Evolutionary conservation across 2,888 invertebrate species (phyloP).

Genomic region (Galeruca laticollis): DNA sequence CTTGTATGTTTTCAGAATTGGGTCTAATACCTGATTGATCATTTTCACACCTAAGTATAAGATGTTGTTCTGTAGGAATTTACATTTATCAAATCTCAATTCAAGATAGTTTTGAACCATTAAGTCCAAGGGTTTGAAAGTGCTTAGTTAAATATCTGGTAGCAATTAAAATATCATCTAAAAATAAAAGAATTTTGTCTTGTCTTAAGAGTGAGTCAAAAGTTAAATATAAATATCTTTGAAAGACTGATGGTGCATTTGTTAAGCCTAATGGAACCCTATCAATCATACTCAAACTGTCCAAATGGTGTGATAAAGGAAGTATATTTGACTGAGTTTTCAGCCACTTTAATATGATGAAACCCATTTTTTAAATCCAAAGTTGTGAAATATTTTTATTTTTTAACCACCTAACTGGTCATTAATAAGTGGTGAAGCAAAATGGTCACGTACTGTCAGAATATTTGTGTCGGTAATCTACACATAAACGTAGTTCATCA

Average conservation of each 20-base stretch:
- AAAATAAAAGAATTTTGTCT: conserved; percentile 26
- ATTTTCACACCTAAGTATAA: conserved; percentile 29
- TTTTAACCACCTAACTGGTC: no score
- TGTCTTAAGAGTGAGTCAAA: conserved; percentile 21
- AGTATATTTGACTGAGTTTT: conserved; percentile 28
- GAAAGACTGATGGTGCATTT: conserved; percentile 22
- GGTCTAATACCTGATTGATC: conserved; percentile 27
- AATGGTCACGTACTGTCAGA: no score
- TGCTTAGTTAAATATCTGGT: conserved; percentile 24
- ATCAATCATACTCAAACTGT: conserved; percentile 32
- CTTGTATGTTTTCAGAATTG: conserved; percentile 27
- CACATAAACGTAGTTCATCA: no score
- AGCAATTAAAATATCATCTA: conserved; percentile 34
- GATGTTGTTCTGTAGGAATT: conserved; percentile 29
- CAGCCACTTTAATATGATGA: no score
- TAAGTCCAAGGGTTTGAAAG: conserved; percentile 21
- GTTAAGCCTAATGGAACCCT: conserved; percentile 28
- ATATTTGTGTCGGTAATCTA: no score
- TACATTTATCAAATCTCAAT: conserved; percentile 37
- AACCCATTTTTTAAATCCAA: conserved; percentile 15
- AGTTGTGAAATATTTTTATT: neutral
- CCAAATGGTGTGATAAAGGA: conserved; percentile 33
- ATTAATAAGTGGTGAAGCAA: no score
- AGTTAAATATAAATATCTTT: conserved; percentile 24
- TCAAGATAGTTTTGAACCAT: conserved; percentile 19